Base-by-base conservation (phyloP, 2,888 invertebrate species). In the Caenorhabditis wallacei region DNA sequence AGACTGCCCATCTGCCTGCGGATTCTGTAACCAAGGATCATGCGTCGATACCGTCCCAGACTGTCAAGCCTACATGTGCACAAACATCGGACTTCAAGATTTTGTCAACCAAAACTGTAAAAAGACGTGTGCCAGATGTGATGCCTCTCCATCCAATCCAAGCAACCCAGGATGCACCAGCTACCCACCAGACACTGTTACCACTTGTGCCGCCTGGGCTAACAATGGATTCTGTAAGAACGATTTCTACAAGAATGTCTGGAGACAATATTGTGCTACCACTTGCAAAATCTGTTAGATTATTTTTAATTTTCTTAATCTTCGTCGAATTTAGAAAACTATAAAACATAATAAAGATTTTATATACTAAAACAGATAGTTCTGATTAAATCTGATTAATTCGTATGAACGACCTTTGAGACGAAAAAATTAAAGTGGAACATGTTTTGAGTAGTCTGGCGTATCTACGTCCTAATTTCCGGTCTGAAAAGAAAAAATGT, bases 91-190 rank as follows among this genome's bases (percentile, higher is more conserved):
- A 10, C 48, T 82, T 30, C 68, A 80, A 51, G 51, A 69, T 2
- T 86, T 86, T 54, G 84, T 80, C 10, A 76, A 72, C 22, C 20
- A 46, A 3, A 53, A 84, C 72, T 88, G 88, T 59, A 72, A 88
- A 24, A 82, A 80, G 18, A 84, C 88, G 3, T 88, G 88, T 68
- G 51, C 16, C 22, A 59, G 78, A 53, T 69, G 69, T 24, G 22
- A 53, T 11, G 57, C 63, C 37, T 16, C 40, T 18, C 20, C 57
- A 30, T 7, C 16, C 16, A 63, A 63, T 18, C 46, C 46, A 24
- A 30, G 51, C 10, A 24, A 20, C 8, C 22, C 54, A 24, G 2
- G 10, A 1, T 37, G 64, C 10, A 64, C 53, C 46, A 43, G n/a
- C 5, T 74, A 68, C 26, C 56, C n/a, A 56, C 51, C 68, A 8